phyloP scores from a whole-genome alignment of 2,797 vertebrate genomes.

The Garrulus glandarius region DNA sequence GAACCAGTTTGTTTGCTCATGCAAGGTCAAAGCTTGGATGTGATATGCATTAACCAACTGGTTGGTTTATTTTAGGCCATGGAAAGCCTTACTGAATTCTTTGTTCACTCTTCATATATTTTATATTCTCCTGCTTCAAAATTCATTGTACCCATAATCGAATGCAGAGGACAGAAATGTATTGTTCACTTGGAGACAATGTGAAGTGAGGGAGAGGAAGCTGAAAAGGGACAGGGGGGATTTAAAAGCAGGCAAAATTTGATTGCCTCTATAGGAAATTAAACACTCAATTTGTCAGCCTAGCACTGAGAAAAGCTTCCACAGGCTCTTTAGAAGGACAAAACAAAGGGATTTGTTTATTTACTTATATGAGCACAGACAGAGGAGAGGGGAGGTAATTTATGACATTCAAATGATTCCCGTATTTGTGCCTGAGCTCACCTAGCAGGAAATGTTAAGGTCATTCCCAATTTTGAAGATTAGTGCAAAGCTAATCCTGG shows the following conservation, averaged over 20 bases:
- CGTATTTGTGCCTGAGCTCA: not conserved
- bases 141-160: rapidly evolving
- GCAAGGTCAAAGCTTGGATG: not conserved
- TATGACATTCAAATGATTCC: not conserved
- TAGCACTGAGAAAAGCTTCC: not conserved
- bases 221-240: not conserved
- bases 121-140: not conserved
- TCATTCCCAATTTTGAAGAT: not conserved
- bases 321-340: not conserved
- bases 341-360: not conserved
- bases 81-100: not conserved
- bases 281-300: not conserved
- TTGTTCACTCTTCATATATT: not conserved
- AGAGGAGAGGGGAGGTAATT: not conserved
- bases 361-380: not conserved
- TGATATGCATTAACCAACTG: not conserved
- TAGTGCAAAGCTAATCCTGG: not conserved
- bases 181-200: not conserved
- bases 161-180: not conserved
- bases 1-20: not conserved
- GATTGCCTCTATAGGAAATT: not conserved
- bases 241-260: not conserved
- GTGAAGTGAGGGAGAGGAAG: not conserved
- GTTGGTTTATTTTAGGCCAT: not conserved
- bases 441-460: not conserved